Base-by-base conservation (phyloP, 2,113 vertebrate genomes). In the Rhombomys opimus region DNA sequence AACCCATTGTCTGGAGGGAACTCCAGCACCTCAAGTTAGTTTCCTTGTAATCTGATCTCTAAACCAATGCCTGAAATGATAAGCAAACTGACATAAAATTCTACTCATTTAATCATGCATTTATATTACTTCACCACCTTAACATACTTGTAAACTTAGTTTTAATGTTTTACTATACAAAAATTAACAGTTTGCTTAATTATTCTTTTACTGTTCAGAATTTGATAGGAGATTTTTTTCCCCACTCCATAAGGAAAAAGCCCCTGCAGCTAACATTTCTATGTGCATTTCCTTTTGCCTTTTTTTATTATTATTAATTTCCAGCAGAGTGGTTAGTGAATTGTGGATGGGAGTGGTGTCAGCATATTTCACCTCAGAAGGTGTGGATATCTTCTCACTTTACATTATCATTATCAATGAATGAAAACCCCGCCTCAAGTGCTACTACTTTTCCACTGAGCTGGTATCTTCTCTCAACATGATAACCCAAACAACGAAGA, bases 81-180 rank as follows among this genome's bases (percentile, higher is more conserved):
- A 95, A 41, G 35, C 12, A 89, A 89, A n/a, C 20, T 85, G 80
- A 25, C 30, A 77, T 52, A 41, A 93, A 65, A 63, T 75, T 59
- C 70, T 90, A 61, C 30, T 93, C 57, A 70, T 17, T 75, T 93
- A 91, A 54, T 41, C 30, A 1, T 46, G 54, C 18, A 50, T 85
- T 92, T 67, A 90, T 90, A 88, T 90, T 76, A 85, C 77, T 81
- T 90, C 78, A 92, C 65, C 18, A 89, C 82, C 54, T 89, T 89
- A 78, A 57, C 84, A 70, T 59, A 94, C 4, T 78, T 95, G n/a
- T 87, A 91, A 41, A 89, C n/a, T 93, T 82, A 52, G 81, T 92
- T 96, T 52, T 84, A 93, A 52, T 89, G 84, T 63, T 86, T 96
- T 41, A 78, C n/a, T 75, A 91, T 12, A 90, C 1, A 90, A 63